These are phyloP conservation scores for Cerceris ruficornis DNA, from an alignment of 2,888 invertebrate species.

Conservation along the genomic window DNA sequence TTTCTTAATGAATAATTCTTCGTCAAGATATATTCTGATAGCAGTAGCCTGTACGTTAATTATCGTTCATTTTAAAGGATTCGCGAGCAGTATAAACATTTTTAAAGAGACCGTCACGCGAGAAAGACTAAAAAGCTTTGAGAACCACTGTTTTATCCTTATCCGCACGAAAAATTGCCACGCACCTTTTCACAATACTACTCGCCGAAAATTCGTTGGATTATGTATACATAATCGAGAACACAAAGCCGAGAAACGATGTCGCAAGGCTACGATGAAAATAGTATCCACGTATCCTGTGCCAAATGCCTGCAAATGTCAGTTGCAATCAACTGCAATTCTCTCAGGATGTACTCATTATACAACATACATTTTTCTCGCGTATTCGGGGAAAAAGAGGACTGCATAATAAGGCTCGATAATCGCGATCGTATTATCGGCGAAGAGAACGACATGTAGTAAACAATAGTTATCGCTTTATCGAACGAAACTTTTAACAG, in stretches of 20 bases:
- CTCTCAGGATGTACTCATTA: constrained; percentile 22
- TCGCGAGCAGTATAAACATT: too few species aligned
- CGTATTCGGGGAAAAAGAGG: neutral
- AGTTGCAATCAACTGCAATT: constrained; percentile 40
- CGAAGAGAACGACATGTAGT: neutral
- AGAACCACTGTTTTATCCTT: neutral
- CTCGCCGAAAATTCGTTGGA: constrained; percentile 1
- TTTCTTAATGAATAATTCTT: too few species aligned
- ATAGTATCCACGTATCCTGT: constrained; percentile 68
- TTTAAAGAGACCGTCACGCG: neutral
- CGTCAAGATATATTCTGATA: too few species aligned
- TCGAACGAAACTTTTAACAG: too few species aligned
- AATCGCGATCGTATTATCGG: neutral
- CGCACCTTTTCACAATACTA: neutral
- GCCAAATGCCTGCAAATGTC: constrained; percentile 73
- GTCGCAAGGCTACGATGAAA: constrained; percentile 69
- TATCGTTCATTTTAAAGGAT: too few species aligned
- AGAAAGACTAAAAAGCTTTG: neutral
- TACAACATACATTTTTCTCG: constrained; percentile 7
- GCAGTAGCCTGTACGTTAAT: too few species aligned
- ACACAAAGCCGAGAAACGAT: constrained; percentile 47
- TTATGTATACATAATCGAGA: constrained; percentile 25
- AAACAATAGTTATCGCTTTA: neutral
- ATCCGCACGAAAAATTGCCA: neutral
- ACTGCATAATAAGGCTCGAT: neutral